These are phyloP conservation scores for Gymnothorax javanicus DNA, from an alignment of 2,797 vertebrate genomes.

Conservation along the genomic window DNA sequence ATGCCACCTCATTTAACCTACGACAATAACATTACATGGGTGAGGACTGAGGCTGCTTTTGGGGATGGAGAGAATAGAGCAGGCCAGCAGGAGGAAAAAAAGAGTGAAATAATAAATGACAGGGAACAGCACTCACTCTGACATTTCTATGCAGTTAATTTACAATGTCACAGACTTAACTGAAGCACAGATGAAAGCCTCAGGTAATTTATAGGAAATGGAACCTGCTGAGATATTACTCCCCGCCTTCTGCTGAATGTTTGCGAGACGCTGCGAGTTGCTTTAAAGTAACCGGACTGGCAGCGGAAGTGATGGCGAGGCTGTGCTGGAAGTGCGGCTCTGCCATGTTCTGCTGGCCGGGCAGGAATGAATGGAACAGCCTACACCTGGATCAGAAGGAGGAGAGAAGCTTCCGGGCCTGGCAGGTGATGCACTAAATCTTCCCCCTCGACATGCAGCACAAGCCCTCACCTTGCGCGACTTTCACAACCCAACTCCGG, in stretches of 20 bases:
- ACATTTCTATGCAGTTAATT: slow-evolving; percentile 16
- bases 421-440: background rate
- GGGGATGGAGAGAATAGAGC: background rate
- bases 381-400: background rate
- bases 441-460: background rate
- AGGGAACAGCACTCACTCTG: background rate
- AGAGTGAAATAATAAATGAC: background rate
- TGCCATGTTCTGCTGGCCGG: slow-evolving; percentile 2
- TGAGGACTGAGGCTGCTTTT: background rate
- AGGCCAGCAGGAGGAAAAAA: background rate
- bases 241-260: slow-evolving; percentile 25
- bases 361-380: background rate
- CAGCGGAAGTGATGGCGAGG: slow-evolving; percentile 21
- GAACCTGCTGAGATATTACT: slow-evolving; percentile 36
- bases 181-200: slow-evolving; percentile 3
- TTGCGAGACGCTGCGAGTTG: background rate
- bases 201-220: slow-evolving; percentile 11
- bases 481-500: background rate
- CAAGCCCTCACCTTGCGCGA: slow-evolving; percentile 22
- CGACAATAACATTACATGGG: background rate
- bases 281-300: slow-evolving; percentile 23
- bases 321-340: slow-evolving; percentile 12
- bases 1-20: slow-evolving; percentile 9
- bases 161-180: slow-evolving; percentile 3
- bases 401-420: background rate